Evolutionary conservation across 2,797 vertebrate species (phyloP).

Genomic region (Moxostoma hubbsi): DNA sequence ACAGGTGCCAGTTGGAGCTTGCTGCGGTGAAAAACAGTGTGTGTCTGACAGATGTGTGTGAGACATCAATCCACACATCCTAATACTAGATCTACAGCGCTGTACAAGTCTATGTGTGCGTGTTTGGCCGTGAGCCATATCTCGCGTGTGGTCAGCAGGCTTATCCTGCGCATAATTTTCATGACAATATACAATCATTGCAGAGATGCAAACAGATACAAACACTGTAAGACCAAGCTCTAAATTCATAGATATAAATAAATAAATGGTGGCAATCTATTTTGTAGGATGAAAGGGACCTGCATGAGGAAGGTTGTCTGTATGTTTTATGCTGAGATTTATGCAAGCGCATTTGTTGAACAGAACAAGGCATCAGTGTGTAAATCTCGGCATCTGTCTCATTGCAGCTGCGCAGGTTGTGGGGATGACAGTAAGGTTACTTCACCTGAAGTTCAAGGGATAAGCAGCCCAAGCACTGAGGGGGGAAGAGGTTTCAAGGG

Average conservation of each 20-base stretch:
- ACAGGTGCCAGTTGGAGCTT: constrained; percentile 59
- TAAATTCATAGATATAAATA: constrained; percentile 1
- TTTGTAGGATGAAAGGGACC: constrained; percentile 12
- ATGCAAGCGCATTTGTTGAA: constrained; percentile 24
- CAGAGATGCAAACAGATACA: constrained; percentile 8
- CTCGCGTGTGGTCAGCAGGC: constrained; percentile 6
- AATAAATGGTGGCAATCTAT: constrained; percentile 17
- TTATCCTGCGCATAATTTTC: constrained; percentile 10
- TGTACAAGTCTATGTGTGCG: constrained; percentile 35
- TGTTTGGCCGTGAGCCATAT: not conserved
- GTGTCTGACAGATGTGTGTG: constrained; percentile 74
- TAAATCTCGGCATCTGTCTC: constrained; percentile 47
- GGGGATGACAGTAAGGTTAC: constrained; percentile 23
- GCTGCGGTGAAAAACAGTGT: constrained; percentile 72
- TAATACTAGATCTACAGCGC: constrained; percentile 71
- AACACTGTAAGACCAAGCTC: not conserved
- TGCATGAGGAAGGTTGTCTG: constrained; percentile 2
- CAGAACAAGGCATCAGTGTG: constrained; percentile 44
- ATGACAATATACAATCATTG: not conserved
- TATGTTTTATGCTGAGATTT: constrained; percentile 28
- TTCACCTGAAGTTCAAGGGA: constrained; percentile 48
- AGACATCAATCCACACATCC: constrained; percentile 77
- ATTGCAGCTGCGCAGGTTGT: constrained; percentile 34
- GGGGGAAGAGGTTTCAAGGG: too few species aligned
- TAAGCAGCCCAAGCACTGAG: constrained; percentile 31